Base-by-base conservation (phyloP, 2,888 invertebrate genomes). In the Tyria jacobaeae region DNA sequence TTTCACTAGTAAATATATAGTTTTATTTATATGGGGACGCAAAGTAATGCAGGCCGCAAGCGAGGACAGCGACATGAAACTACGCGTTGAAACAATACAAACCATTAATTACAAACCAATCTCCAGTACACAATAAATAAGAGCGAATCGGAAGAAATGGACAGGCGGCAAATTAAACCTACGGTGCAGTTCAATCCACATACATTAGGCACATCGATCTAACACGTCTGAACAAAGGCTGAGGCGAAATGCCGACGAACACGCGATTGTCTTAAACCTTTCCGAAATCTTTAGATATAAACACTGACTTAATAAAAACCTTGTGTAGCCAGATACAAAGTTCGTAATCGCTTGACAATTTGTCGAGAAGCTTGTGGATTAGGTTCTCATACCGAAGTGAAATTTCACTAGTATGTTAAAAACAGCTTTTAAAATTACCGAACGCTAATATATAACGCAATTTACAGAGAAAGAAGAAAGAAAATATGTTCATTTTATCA, bases 111-210 rank as follows among this genome's bases (percentile, higher is more conserved):
- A 75, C 68, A 60, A 84, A 81, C 84, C 89, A 89, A 90, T 90
- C 83, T 83, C 78, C 75, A 71, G 73, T 74, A 81, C 79, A 83
- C 91, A 82, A 92, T 93, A 93, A 93, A 93, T 92, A 91, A 89
- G 84, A 80, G 80, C 82, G 87, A 92, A 94, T 93, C 92, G 92
- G 89, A 92, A 92, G 89, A 87, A 93, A 93, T 93, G 92, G 92
- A 92, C 93, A 91, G 86, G 85, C 88, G 88, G 90, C 89, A 89
- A 93, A 92, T 93, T 93, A 92, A 91, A 89, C 89, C 86, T 80
- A 81, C 85, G 71, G 69, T 71, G 83, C 81, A 80, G 88, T 92
- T 89, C 91, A 90, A 92, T 91, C 87, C 90, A 81, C 91, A 90
- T 92, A 91, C 89, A 89, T 90, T 90, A 91, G 82, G 84, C 83